These are phyloP conservation scores for Ciona savignyi DNA, from an alignment of 23 tunicate species.

Conservation along the genomic window DNA sequence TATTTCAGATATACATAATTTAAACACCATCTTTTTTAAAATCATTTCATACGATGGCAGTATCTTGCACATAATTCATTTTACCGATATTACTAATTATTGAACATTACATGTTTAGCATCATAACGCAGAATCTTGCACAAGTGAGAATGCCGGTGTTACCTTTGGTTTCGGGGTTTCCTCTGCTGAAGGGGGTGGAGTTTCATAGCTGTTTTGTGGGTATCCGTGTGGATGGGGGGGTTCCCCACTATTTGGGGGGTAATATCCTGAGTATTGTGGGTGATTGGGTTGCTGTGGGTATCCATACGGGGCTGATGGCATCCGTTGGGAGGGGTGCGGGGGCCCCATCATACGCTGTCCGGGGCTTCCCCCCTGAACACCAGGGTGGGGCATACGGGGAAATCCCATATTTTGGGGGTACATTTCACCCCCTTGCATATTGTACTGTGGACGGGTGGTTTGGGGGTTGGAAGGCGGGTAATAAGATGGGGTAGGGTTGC, in stretches of 20 bases:
- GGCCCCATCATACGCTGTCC: conserved; percentile 44
- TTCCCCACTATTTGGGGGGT: not conserved
- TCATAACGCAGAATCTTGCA: too few relatives aligned
- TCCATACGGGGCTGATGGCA: conserved; percentile 3
- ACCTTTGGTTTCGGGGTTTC: conserved; percentile 43
- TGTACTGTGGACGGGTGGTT: conserved; percentile 14
- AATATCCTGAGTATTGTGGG: conserved; percentile 28
- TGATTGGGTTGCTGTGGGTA: conserved; percentile 13
- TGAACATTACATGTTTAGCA: too few relatives aligned
- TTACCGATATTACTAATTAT: too few relatives aligned
- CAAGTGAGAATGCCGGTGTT: too few relatives aligned
- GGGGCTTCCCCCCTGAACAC: conserved; percentile 17
- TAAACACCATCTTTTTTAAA: too few relatives aligned
- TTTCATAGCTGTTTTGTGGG: conserved; percentile 8
- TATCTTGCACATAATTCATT: too few relatives aligned
- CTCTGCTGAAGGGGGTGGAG: conserved; percentile 25
- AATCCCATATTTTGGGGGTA: conserved; percentile 29
- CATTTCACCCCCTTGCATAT: conserved; percentile 20
- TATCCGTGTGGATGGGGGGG: conserved; percentile 12
- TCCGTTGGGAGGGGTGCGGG: conserved; percentile 12
- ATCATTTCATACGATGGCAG: too few relatives aligned
- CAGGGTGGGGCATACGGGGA: conserved; percentile 54
- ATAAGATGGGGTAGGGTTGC: conserved; percentile 15
- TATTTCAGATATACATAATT: too few relatives aligned
- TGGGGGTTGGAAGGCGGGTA: conserved; percentile 22